phyloP scores from a whole-genome alignment of 2,113 vertebrate genomes.

The Apodemus sylvaticus region DNA sequence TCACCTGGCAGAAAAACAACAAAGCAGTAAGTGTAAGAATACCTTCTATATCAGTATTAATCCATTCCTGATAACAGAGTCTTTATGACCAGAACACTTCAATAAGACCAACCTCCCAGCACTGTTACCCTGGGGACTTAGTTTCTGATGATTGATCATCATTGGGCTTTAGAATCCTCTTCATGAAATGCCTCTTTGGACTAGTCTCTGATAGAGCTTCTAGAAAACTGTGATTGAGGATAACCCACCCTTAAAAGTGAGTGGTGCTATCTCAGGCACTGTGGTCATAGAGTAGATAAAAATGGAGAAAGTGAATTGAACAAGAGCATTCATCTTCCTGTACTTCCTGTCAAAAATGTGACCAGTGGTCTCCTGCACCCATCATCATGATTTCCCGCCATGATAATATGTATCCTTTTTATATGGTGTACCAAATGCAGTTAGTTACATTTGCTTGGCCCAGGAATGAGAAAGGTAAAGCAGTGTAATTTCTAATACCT shows the following conservation, averaged over 20 bases:
- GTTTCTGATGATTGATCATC: background rate
- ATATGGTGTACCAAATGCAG: background rate
- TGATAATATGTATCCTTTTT: background rate
- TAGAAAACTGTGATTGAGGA: background rate
- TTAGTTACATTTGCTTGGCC: background rate
- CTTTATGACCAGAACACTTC: background rate
- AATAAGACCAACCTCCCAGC: background rate
- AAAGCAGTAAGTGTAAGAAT: background rate
- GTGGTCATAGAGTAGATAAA: background rate
- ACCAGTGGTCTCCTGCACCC: background rate
- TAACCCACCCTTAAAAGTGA: background rate
- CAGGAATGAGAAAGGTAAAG: background rate
- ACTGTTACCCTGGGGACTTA: background rate
- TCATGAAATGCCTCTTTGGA: background rate
- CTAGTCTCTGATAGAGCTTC: background rate
- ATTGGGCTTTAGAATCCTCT: background rate
- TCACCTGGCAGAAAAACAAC: background rate
- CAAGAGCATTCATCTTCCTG: background rate
- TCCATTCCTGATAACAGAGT: background rate
- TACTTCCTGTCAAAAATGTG: background rate
- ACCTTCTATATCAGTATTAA: too few species aligned
- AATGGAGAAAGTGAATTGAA: background rate
- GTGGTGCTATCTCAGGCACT: too few species aligned
- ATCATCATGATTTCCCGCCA: background rate
- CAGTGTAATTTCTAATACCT: background rate